Base-by-base conservation (phyloP, 2,888 invertebrate genomes). In the Calameuta pallipes region DNA sequence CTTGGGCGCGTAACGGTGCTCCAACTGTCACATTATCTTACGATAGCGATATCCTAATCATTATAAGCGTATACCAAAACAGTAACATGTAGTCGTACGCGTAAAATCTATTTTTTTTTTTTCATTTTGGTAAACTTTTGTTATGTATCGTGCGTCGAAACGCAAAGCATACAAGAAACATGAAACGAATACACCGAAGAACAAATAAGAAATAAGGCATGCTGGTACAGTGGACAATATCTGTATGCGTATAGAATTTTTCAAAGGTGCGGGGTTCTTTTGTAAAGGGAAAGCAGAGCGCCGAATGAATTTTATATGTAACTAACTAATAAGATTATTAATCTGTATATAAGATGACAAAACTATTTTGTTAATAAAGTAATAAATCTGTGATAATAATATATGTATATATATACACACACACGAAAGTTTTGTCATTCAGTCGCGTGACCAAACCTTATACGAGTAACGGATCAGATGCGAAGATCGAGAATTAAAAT, bases 351-450 rank as follows among this genome's bases (percentile, higher is more conserved):
- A 87, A 85, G 84, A 88, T 84, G 81, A 84, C 80, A 78, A 82
- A 82, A 83, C 84, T 89, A 90, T 90, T 90, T 90, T 90, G 84
- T 87, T 88, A 85, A 88, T 86, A 88, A 89, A 88, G 79, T 82
- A 82, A 82, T 76, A 80, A 84, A 85, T 78, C 85, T 87, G 85
- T 86, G 87, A 87, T 88, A 87, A 86, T 56, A 56, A 15, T 56
- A 56, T 35, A 36, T 36, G 12, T 36, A 37, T 41, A 23, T 23
- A 15, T 9, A 56, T 3, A 56, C 0, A 56, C 23, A 6, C 23
- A 23, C 9, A 23, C 6, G 9, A 23, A 56, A 9, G 56, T 56
- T 56, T 56, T 56, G 1, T 23, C 6, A 56, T 56, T 56, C 23
- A 56, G 9, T 56, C 23, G 1, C 41, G 1, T 1, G 41, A 41